A percentile compares a stretch with the other conserved stretches of the same genome.
These are phyloP conservation scores for Hipparchia semele DNA, from an alignment of 2,888 invertebrate genomes.

Conservation along the genomic window DNA sequence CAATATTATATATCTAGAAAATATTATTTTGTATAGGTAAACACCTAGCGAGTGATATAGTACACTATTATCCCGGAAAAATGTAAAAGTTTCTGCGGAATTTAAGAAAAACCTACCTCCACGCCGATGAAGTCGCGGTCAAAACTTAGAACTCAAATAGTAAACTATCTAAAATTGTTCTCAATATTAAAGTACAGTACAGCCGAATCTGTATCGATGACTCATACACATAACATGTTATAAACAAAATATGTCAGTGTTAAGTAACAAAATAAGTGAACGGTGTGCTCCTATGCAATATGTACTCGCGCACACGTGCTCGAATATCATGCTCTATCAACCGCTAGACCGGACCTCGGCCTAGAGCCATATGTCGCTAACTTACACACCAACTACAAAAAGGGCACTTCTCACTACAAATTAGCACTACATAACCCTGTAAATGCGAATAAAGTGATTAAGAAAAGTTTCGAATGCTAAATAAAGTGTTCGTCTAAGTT, in stretches of 20 bases:
- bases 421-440: constrained; percentile 46
- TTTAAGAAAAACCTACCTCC: too few species aligned
- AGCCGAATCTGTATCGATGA: constrained; percentile 13
- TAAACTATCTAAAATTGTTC: constrained; percentile 3
- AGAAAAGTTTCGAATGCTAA: constrained; percentile 34
- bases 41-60: too few species aligned
- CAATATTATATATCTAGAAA: too few species aligned
- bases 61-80: too few species aligned
- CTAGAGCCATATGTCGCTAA: constrained; percentile 75
- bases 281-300: constrained; percentile 72
- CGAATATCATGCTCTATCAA: constrained; percentile 69
- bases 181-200: constrained; percentile 3
- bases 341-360: constrained; percentile 62
- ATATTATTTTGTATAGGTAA: too few species aligned
- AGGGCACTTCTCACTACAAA: constrained; percentile 68
- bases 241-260: constrained; percentile 36
- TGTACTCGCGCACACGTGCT: constrained; percentile 65
- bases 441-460: constrained; percentile 33
- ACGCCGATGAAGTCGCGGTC: too few species aligned
- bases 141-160: background rate
- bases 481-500: constrained; percentile 48
- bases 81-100: too few species aligned
- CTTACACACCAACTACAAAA: constrained; percentile 68
- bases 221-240: constrained; percentile 16
- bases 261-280: constrained; percentile 77